Evolutionary conservation across 2,888 invertebrate species (phyloP), one percentile per base, ranked within the genome.

Genomic region (Acholoe squamosa): DNA sequence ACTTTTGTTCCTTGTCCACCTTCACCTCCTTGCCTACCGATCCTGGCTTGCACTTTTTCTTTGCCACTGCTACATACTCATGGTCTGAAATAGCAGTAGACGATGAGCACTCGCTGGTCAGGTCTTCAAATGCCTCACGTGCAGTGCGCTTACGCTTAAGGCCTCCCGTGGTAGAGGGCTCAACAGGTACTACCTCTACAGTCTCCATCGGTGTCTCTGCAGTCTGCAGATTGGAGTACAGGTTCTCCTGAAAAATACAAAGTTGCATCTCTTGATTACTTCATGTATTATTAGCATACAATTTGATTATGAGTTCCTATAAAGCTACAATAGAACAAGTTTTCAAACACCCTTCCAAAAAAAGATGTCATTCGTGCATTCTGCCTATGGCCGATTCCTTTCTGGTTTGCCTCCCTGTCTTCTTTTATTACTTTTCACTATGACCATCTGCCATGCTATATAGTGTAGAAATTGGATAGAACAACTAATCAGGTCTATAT

Each of bases 81-180:
- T 90, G 90, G 84, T 90, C 90, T 1, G 90, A 33, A 16, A 28
- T 0, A 10, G 86, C 16, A 0, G 90, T 22, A 3, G 31, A n/a
- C 0, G 84, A 51, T 1, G 16, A 22, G 84, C 51, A 16, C 10
- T 43, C 43, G 10, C 43, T 43, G 43, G 5, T 22, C 0, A 84
- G 33, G n/a, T 90, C 90, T 5, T 16, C n/a, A 12, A 67, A 12
- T 0, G 67, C 86, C 31, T 86, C 86, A 3, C n/a, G 19, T 0
- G 90, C 86, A 22, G 86, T 90, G 22, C 90, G 31, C 90, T 90
- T 90, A n/a, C 52, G 86, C 14, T 52, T 54, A n/a, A 14, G 34
- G 10, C 34, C 43, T 0, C 0, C 80, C 12, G 80, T 80, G 80
- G 34, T 80, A 0, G 80, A 80, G 5, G 34, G 34, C 71, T 7